Evolutionary conservation across 2,797 vertebrate genomes (phyloP), one percentile per base, ranked within the genome.

Genomic region (Kryptolebias ocellatus): DNA sequence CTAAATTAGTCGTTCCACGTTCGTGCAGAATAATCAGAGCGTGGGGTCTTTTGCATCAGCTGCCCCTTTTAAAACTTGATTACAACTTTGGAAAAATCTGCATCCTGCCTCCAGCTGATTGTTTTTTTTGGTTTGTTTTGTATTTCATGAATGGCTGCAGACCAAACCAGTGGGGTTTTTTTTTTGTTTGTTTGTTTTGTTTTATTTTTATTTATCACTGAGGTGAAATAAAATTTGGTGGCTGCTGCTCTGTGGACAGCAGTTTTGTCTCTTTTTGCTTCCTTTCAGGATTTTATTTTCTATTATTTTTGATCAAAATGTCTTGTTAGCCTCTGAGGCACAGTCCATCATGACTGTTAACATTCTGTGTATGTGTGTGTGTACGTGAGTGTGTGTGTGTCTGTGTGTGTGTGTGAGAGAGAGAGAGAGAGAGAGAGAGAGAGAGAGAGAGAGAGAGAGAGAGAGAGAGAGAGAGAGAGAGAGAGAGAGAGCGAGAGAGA

Each of bases 341-440:
- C 63, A 62, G 68, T 70, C 55, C 67, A 73, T 78, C 65, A 57
- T 28, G 29, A 57, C 65, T 75, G 64, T 74, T 82, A 76, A 67
- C 15, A 3, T 56, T 37, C 6, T 65, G 28, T 49, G 18, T 58
- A 7, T 60, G 45, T 50, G 31, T n/a, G n/a, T n/a, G 20, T 24
- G 20, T 24, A 24, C 20, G 4, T 68, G 50, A 46, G 16, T 58
- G 3, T 64, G 17, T 37, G 5, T 59, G 18, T 24, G 20, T 24
- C 1, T 24, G 20, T 24, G 20, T 24, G 20, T 24, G 20, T 24
- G 20, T 24, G 20, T 24, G 20, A 1, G 20, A 24, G 20, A 24
- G 20, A 24, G 20, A 24, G 20, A 24, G 20, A 24, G 20, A 24
- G 20, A 24, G 20, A 1, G 20, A 24, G 20, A 24, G 20, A 24